Conservation (phyloP, 2,113 vertebrate genomes). For the Malurus elegans region DNA sequence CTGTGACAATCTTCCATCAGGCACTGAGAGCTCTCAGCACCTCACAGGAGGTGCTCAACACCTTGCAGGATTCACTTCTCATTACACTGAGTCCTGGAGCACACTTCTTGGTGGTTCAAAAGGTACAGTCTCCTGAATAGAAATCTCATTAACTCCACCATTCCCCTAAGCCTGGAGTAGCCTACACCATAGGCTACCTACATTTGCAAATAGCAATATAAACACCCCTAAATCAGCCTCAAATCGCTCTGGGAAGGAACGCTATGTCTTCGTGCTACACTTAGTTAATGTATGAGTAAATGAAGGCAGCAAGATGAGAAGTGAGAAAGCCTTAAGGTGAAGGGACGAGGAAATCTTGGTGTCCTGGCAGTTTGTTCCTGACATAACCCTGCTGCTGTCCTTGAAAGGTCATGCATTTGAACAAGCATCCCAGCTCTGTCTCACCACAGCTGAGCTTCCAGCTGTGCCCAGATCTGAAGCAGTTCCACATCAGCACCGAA, state of each 20-base stretch:
- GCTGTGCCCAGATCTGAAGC: not conserved
- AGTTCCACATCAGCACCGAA: not conserved
- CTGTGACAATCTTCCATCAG: not conserved
- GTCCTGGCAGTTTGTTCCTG: not conserved
- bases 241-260: not conserved
- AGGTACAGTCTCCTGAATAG: constrained; percentile 4
- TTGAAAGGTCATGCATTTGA: not conserved
- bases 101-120: constrained; percentile 53
- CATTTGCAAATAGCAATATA: constrained; percentile 31
- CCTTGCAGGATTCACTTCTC: constrained; percentile 28
- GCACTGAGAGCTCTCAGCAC: not conserved
- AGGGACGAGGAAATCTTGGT: not conserved
- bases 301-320: not conserved
- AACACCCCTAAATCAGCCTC: constrained; percentile 18
- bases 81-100: constrained; percentile 42
- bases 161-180: not conserved
- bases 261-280: constrained; percentile 10
- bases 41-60: constrained; percentile 49
- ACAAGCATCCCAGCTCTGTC: not conserved
- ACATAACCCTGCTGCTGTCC: not conserved
- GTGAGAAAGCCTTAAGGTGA: not conserved
- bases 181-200: not conserved
- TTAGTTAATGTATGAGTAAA: not conserved
- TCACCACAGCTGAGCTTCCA: not conserved
- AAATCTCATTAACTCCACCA: constrained; percentile 50